Evolutionary conservation across 2,113 vertebrate species (phyloP).

Genomic region (Hucho hucho): DNA sequence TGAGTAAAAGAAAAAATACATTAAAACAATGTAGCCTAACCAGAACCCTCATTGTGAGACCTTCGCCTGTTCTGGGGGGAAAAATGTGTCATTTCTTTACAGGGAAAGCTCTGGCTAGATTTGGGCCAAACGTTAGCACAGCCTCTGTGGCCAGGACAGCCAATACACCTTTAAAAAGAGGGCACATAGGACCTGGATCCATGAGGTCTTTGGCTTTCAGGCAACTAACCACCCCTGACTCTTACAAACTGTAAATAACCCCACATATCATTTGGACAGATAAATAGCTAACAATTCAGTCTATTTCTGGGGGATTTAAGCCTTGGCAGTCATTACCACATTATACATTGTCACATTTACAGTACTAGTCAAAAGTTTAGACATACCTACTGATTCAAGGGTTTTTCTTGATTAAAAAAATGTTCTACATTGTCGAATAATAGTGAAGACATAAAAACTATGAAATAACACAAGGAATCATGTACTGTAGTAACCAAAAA

Average conservation of each 20-base stretch:
- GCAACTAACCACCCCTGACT: not conserved
- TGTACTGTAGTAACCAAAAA: too few species aligned
- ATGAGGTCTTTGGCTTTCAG: slow-evolving; percentile 20
- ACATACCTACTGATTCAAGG: too few species aligned
- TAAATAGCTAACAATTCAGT: not conserved
- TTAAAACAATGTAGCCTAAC: not conserved
- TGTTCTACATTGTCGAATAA: too few species aligned
- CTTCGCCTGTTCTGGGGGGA: not conserved
- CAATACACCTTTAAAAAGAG: slow-evolving; percentile 14
- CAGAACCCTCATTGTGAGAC: not conserved
- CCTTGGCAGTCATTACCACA: not conserved
- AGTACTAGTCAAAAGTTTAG: too few species aligned
- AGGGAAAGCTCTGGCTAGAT: slow-evolving; percentile 23
- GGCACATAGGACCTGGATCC: slow-evolving; percentile 10
- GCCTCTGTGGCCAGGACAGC: slow-evolving; percentile 6
- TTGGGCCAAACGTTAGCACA: not conserved
- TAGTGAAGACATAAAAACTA: too few species aligned
- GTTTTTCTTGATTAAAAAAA: too few species aligned
- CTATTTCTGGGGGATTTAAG: not conserved
- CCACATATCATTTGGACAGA: not conserved
- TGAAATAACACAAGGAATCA: too few species aligned
- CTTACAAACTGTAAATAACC: not conserved
- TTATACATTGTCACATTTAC: not conserved
- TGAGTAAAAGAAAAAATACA: not conserved
- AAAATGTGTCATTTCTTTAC: slow-evolving; percentile 24